A percentile compares a stretch with the other conserved stretches of the same genome.
phyloP scores from a whole-genome alignment of 2,797 vertebrate species.

The Muscicapa striata region DNA sequence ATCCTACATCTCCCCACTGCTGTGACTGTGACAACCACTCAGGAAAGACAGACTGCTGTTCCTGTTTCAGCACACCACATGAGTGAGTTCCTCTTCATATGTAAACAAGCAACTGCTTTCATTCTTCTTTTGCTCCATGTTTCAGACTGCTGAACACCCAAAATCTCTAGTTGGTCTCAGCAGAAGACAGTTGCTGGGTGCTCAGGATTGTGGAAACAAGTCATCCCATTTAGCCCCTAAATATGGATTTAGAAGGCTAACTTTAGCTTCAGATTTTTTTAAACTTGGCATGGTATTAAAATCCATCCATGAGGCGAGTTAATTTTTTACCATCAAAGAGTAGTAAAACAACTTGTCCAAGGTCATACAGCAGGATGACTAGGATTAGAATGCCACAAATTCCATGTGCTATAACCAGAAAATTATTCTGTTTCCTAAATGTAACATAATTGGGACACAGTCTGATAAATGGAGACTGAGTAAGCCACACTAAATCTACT shows the following conservation, averaged over 20 bases:
- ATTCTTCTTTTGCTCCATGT: background rate
- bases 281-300: conserved; percentile 46
- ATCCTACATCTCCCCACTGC: background rate
- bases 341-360: conserved; percentile 51
- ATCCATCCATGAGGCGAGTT: conserved; percentile 6
- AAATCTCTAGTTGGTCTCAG: background rate
- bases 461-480: conserved; percentile 64
- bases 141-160: background rate
- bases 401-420: conserved; percentile 62
- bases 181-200: background rate
- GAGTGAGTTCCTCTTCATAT: background rate
- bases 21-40: background rate
- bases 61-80: background rate
- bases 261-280: conserved; percentile 50
- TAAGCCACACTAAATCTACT: conserved; percentile 68
- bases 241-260: conserved; percentile 48
- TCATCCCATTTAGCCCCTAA: conserved; percentile 36
- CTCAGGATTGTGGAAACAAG: conserved; percentile 11
- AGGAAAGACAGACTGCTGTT: background rate
- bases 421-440: conserved; percentile 67
- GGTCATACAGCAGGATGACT: conserved; percentile 48
- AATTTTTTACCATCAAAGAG: conserved; percentile 66
- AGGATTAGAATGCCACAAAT: conserved; percentile 71
- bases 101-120: background rate
- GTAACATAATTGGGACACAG: conserved; percentile 62